A percentile compares a stretch with the other conserved stretches of the same genome.
These are phyloP conservation scores for Drosophila testacea DNA, from an alignment of 2,888 invertebrate genomes.

Conservation along the genomic window DNA sequence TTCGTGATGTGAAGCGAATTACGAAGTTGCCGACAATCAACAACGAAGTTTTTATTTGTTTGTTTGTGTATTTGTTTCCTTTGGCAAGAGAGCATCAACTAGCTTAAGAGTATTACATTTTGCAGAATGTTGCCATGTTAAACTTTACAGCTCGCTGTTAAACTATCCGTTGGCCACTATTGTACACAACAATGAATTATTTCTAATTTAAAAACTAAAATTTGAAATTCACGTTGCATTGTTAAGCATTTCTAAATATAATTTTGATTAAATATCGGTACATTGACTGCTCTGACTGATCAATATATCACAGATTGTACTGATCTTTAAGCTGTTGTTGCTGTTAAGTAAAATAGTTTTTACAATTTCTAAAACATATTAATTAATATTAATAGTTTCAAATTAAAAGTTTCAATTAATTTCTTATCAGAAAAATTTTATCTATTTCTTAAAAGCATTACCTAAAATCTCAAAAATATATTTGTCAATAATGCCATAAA, in stretches of 20 bases:
- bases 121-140: slow-evolving; percentile 14
- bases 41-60: slow-evolving; percentile 41
- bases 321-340: too few species aligned
- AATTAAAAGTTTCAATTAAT: too few species aligned
- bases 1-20: slow-evolving; percentile 47
- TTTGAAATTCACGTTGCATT: too few species aligned
- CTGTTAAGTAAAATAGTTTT: too few species aligned
- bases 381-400: too few species aligned
- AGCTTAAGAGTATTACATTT: slow-evolving; percentile 36
- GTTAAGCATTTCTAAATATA: too few species aligned
- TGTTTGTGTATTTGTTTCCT: slow-evolving; percentile 2
- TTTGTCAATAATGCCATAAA: not conserved
- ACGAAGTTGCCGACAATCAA: slow-evolving; percentile 53
- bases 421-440: too few species aligned
- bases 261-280: too few species aligned
- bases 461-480: not conserved
- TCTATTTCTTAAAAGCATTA: too few species aligned
- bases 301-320: too few species aligned
- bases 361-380: too few species aligned
- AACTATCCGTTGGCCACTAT: not conserved
- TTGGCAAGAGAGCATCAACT: slow-evolving; percentile 27
- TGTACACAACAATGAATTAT: slow-evolving; percentile 3
- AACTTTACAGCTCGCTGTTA: slow-evolving; percentile 32
- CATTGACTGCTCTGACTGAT: too few species aligned
- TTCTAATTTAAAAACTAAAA: slow-evolving; percentile 10